Evolutionary conservation across 2,797 vertebrate species (phyloP), one percentile per base, ranked within the genome.

Genomic region (Pipistrellus kuhlii): DNA sequence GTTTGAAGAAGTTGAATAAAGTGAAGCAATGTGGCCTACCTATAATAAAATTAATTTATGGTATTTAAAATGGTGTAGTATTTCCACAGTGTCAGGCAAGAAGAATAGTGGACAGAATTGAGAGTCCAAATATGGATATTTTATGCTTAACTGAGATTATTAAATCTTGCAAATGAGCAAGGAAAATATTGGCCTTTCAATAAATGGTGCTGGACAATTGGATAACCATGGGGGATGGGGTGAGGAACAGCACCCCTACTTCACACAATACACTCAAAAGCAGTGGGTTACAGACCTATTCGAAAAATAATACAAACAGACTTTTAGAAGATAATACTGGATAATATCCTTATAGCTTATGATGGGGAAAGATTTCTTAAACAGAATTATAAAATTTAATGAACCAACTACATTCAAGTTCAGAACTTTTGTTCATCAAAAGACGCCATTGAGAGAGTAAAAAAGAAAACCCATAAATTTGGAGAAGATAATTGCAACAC

Each of bases 381-480:
- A 66, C 35, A 55, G 13, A 62, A 81, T n/a, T 55, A 35, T 41
- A 78, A 77, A 83, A 85, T 62, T 20, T 69, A 85, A 72, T 78
- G 17, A 71, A 72, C 44, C 1, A 51, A 69, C 11, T 93, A 62
- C 17, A 44, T 44, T 72, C 35, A 78, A 64, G 66, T 71, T 46
- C 59, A 90, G 21, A 78, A 62, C 15, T 85, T 83, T 68, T 69
- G 41, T 87, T 87, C 27, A 59, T 91, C 41, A 21, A 62, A 86
- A 90, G 69, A 87, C 6, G 44, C 13, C 21, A 71, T 4, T 46
- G 59, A 32, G 48, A 77, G 41, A 69, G 6, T 91, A 72, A 87
- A 82, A 82, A 91, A 86, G 32, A 89, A 25, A 41, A 69, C 59
- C 44, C 32, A 21, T 44, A 78, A 89, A 41, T 44, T 71, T 32